Evolutionary conservation across 2,113 vertebrate genomes (phyloP), one percentile per base, ranked within the genome.

Genomic region (Porphyrio hochstetteri): DNA sequence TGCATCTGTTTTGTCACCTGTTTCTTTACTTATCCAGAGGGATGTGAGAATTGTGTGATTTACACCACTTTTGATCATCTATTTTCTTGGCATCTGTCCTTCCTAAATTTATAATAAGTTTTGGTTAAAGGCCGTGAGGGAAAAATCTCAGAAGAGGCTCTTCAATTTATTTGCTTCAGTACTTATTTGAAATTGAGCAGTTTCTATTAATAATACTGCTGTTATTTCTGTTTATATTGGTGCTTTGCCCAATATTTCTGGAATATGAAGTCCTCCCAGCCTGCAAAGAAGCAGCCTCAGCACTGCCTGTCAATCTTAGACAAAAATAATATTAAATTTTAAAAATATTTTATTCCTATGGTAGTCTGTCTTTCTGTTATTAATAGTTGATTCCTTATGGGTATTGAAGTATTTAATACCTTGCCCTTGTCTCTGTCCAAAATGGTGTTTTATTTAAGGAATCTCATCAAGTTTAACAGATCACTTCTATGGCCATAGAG

Each of bases 161-260:
- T 86, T 88, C 27, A 64, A 3, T 91, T 89, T 91, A 63, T 75
- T 92, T 93, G 20, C 56, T 93, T 93, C 35, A 53, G 31, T 84
- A 75, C 50, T 92, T 88, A 80, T 76, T 92, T 91, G 46, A 90
- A 36, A 74, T 87, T 52, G 64, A 89, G 15, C 46, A 48, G 60
- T 82, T 96, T 93, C 46, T 82, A 53, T 76, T 60, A 92, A 78
- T 91, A 78, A 27, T 68, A 8, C 55, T 31, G 18, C 18, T 79
- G 21, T 93, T 92, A 29, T 82, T 95, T 92, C 76, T 84, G 33
- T 84, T 94, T 27, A 35, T 93, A 60, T 63, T 92, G 64, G 53
- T 93, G 29, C 23, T 82, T 35, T 92, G 72, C 86, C 60, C 76
- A 60, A 3, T 68, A 52, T 68, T 31, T 88, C 65, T 87, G 74